Percentiles rank a stretch among this genome's conserved stretches.
Conservation (phyloP, 2,113 vertebrate genomes). For the Chiloscyllium plagiosum region DNA sequence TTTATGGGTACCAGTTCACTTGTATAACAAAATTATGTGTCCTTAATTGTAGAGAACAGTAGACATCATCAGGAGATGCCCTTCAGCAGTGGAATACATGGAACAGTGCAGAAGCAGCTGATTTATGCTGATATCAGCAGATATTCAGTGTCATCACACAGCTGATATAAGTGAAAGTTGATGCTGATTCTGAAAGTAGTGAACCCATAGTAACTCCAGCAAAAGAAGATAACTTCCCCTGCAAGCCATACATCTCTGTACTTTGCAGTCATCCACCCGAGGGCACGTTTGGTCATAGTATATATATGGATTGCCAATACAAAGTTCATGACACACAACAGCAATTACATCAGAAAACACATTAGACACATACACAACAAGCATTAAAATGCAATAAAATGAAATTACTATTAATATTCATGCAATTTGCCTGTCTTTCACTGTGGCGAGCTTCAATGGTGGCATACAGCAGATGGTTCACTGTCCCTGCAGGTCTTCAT, state of each 20-base stretch:
- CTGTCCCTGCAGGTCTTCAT: neutral
- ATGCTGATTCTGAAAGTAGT: neutral
- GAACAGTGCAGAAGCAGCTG: neutral
- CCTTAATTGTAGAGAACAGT: neutral
- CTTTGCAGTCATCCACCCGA: neutral
- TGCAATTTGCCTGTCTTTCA: neutral
- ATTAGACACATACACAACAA: neutral
- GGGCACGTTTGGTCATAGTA: neutral
- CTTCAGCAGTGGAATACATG: neutral
- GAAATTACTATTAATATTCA: neutral
- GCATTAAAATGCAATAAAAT: neutral
- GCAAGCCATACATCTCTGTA: neutral
- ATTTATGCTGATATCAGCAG: neutral
- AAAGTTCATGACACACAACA: neutral
- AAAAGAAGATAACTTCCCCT: neutral
- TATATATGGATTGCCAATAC: neutral
- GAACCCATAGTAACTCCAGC: neutral
- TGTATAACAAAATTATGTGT: neutral
- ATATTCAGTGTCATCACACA: slow-evolving; percentile 8
- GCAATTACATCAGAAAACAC: neutral
- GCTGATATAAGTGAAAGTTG: neutral
- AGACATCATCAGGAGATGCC: neutral
- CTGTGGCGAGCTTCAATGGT: neutral
- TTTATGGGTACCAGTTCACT: neutral
- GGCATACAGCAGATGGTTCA: neutral